A percentile compares a stretch with the other conserved stretches of the same genome.
phyloP scores from a whole-genome alignment of 2,797 vertebrate species.

The Mus minutoides region DNA sequence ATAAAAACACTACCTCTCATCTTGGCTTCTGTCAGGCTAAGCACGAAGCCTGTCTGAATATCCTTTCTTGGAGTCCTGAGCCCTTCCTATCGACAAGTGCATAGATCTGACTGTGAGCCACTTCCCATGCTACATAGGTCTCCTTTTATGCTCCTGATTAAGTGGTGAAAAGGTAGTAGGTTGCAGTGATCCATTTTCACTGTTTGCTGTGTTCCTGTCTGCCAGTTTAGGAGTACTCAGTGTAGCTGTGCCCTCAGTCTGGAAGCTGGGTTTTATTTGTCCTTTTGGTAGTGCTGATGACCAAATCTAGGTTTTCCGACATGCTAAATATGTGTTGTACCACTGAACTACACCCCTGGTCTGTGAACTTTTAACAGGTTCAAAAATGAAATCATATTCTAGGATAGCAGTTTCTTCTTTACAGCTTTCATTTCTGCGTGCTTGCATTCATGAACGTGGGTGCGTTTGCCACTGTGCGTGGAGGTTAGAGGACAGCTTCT shows the following conservation, averaged over 20 bases:
- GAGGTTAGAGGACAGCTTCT: background rate
- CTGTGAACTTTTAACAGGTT: slow-evolving; percentile 51
- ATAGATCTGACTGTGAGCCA: background rate
- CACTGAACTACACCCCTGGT: background rate
- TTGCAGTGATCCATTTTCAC: slow-evolving; percentile 60
- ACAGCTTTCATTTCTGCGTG: background rate
- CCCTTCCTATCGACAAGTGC: slow-evolving; percentile 19
- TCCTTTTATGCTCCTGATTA: background rate
- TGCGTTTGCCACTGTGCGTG: too few species aligned
- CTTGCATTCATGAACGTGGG: too few species aligned
- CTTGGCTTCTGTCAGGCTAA: slow-evolving; percentile 24
- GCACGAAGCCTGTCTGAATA: slow-evolving; percentile 57
- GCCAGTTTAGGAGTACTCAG: slow-evolving; percentile 22
- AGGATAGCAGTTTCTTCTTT: background rate
- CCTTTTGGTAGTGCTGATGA: background rate
- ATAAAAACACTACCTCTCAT: slow-evolving; percentile 59
- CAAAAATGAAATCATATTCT: slow-evolving; percentile 28
- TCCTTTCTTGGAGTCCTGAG: slow-evolving; percentile 2
- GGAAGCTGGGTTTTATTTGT: background rate
- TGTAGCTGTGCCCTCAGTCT: background rate
- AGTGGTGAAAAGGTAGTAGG: slow-evolving; percentile 31
- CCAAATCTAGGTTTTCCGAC: background rate
- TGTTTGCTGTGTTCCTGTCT: slow-evolving; percentile 43
- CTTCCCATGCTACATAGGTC: slow-evolving; percentile 7
- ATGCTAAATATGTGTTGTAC: background rate